A percentile compares a stretch with the other conserved stretches of the same genome.
Evolutionary conservation across 2,888 invertebrate species (phyloP).

Genomic region (Drosophila dives): DNA sequence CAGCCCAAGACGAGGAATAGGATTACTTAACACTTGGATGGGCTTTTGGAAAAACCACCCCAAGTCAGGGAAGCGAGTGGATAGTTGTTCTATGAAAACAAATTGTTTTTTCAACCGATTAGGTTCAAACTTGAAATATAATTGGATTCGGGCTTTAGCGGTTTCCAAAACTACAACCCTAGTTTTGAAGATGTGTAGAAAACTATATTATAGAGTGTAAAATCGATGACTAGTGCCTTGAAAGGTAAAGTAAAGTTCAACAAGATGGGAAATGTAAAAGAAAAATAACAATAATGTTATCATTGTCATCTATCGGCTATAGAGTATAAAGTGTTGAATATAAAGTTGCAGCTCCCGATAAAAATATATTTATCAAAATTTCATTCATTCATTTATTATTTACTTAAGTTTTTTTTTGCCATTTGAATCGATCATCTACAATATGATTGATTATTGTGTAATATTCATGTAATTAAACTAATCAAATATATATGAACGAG

Average conservation of each 20-base stretch:
- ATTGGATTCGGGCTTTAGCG: background rate
- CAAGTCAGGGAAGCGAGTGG: background rate
- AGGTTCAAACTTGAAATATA: background rate
- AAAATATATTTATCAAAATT: background rate
- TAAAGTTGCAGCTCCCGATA: background rate
- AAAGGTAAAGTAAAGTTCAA: background rate
- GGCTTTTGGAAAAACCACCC: background rate
- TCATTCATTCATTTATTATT: background rate
- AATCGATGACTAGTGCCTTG: no score
- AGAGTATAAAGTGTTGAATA: background rate
- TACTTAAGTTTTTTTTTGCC: background rate
- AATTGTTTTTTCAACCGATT: constrained; percentile 3
- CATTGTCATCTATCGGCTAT: no score
- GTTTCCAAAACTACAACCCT: background rate
- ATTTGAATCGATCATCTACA: background rate
- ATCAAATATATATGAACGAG: background rate
- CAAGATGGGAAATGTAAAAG: background rate
- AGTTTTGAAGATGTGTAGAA: no score
- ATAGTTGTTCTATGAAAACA: background rate
- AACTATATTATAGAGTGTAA: background rate
- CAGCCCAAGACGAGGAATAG: background rate
- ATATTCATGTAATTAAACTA: background rate
- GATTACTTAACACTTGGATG: background rate
- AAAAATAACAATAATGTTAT: background rate
- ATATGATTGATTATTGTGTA: constrained; percentile 1